These are phyloP conservation scores for Brenthis ino DNA, from an alignment of 2,888 invertebrate genomes.

Conservation along the genomic window DNA sequence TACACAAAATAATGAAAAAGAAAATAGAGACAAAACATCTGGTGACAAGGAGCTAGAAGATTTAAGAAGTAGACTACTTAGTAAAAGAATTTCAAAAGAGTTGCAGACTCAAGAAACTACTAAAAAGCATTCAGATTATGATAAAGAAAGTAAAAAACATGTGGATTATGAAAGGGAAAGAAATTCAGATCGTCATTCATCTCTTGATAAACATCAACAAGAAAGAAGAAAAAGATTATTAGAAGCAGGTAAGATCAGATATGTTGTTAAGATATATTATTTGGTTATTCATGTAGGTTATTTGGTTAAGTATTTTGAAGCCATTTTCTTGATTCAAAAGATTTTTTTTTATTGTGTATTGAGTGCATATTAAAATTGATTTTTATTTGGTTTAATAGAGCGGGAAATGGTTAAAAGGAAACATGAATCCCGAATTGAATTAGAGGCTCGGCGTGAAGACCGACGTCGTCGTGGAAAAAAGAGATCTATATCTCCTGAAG, in stretches of 20 bases:
- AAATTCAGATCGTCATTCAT: constrained; percentile 65
- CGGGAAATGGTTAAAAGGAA: constrained; percentile 90
- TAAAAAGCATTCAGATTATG: constrained; percentile 71
- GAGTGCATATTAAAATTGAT: constrained; percentile 1
- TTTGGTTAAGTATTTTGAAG: background rate
- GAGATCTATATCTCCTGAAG: constrained; percentile 63
- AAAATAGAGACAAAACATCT: constrained; percentile 72
- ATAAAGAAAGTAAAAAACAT: constrained; percentile 68
- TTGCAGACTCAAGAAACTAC: constrained; percentile 76
- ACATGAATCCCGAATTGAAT: constrained; percentile 87
- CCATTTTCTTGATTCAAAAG: no score
- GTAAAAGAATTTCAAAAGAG: constrained; percentile 86
- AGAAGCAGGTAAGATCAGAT: constrained; percentile 83
- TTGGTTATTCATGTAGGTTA: background rate
- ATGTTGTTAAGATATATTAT: no score
- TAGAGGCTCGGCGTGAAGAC: constrained; percentile 87
- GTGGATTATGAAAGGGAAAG: constrained; percentile 75
- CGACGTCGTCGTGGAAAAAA: constrained; percentile 79
- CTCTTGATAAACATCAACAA: constrained; percentile 77
- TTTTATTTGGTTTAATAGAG: constrained; percentile 64
- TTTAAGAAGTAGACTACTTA: constrained; percentile 87
- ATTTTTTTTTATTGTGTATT: no score
- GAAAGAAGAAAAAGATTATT: constrained; percentile 86
- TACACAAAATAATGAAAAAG: constrained; percentile 73
- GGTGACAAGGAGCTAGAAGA: constrained; percentile 87